Conservation (phyloP, 1,140 invertebrate genomes). For the Zaprionus taronus region DNA sequence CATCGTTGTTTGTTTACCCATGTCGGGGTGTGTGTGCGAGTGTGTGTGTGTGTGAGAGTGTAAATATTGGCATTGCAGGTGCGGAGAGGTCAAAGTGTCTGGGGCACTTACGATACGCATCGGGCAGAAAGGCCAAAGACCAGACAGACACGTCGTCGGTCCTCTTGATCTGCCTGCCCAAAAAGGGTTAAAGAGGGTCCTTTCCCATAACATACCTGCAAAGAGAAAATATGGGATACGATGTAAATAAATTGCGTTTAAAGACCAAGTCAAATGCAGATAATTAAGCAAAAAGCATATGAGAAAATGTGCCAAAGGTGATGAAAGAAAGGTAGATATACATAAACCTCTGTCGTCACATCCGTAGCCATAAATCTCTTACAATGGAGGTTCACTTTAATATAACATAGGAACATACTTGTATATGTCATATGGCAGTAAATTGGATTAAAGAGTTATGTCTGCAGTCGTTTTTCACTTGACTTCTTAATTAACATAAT, state of each 20-base stretch:
- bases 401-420: neutral
- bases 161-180: slow-evolving; percentile 24
- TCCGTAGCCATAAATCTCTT: neutral
- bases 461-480: neutral
- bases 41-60: slow-evolving; percentile 38
- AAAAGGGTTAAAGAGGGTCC: slow-evolving; percentile 15
- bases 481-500: neutral
- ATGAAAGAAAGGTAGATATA: neutral
- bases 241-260: slow-evolving; percentile 30
- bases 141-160: slow-evolving; percentile 3
- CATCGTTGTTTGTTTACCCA: slow-evolving; percentile 51
- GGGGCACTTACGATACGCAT: slow-evolving; percentile 31
- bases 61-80: slow-evolving; percentile 76
- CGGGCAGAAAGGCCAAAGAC: slow-evolving; percentile 21
- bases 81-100: slow-evolving; percentile 44
- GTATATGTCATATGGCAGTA: neutral
- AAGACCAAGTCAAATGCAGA: slow-evolving; percentile 17
- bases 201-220: slow-evolving; percentile 56
- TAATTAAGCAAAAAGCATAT: slow-evolving; percentile 19
- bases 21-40: slow-evolving; percentile 19
- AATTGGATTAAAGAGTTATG: neutral
- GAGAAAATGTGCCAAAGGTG: neutral
- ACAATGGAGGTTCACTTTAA: neutral
- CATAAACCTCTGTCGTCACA: neutral
- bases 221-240: slow-evolving; percentile 33